These are phyloP conservation scores for Drosophila ogumai DNA, from an alignment of 1,140 invertebrate species.

Conservation along the genomic window DNA sequence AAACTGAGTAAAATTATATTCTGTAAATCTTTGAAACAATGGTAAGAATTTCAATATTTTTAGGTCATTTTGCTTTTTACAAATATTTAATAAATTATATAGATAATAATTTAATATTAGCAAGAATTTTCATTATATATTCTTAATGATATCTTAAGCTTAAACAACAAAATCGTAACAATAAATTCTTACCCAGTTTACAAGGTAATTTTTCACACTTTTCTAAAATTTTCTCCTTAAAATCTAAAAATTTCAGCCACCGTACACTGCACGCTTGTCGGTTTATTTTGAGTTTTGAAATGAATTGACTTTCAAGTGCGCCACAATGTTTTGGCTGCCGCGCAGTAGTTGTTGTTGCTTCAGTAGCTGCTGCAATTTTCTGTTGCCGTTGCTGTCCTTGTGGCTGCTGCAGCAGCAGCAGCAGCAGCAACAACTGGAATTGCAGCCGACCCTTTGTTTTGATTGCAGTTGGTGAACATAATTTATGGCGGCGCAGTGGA, in stretches of 20 bases:
- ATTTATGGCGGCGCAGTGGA: slow-evolving; percentile 63
- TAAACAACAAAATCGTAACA: background rate
- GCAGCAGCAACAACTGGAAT: slow-evolving; percentile 23
- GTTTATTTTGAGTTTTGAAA: slow-evolving; percentile 56
- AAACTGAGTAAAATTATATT: too few species aligned
- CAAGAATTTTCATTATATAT: too few species aligned
- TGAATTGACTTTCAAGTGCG: slow-evolving; percentile 77
- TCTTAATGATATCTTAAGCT: background rate
- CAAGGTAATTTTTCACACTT: too few species aligned
- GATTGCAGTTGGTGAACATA: slow-evolving; percentile 77
- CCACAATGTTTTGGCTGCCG: slow-evolving; percentile 55
- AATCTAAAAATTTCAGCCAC: background rate
- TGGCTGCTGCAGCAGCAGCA: slow-evolving; percentile 8
- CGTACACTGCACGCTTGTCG: slow-evolving; percentile 7
- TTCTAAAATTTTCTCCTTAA: background rate
- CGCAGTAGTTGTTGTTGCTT: slow-evolving; percentile 9
- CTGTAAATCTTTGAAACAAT: too few species aligned
- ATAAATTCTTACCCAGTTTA: too few species aligned
- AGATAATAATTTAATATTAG: background rate
- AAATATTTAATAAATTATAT: background rate
- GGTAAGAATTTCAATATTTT: too few species aligned
- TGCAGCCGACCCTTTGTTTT: slow-evolving; percentile 65
- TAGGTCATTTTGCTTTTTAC: too few species aligned
- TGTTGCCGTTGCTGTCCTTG: slow-evolving; percentile 15
- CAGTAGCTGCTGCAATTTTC: slow-evolving; percentile 15